Base-by-base conservation (phyloP, 2,888 invertebrate species). In the Oxytorus armatus region DNA sequence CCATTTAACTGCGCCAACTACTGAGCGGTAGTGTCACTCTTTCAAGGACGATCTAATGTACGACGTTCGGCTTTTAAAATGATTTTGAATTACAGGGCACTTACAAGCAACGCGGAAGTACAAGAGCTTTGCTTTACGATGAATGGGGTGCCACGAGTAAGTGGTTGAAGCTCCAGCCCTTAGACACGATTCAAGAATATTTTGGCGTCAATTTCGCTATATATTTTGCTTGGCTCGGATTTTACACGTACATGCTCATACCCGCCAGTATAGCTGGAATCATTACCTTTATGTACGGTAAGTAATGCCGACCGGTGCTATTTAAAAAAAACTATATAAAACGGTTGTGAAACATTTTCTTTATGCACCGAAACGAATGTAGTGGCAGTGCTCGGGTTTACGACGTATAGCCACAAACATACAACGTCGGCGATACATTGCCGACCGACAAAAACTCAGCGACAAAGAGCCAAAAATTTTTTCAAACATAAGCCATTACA, bases 151-250 rank as follows among this genome's bases (percentile, higher is more conserved):
- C 94, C 59, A 92, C 95, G 77, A 93, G 92, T 59, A 95, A 95
- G 90, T 95, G 95, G 93, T 93, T 95, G 84, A 95, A 96, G 92
- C 94, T 93, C 77, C 96, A 97, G 89, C 96, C 96, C 1, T 91
- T 96, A 76, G 96, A 96, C 89, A 94, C 95, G 82, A 94, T 97
- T 77, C 95, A 95, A 93, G 95, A 96, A 87, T 96, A 96, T 91
- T 96, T 96, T 90, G 96, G 96, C 57, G 94, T 95, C 1, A 96
- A 95, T 92, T 94, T 96, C 84, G 96, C 95, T 0, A 92, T 97
- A 75, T 97, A 97, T 91, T 97, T 96, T 92, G 95, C 96, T 11
- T 97, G 97, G 97, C 93, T 97, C 57, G 97, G 97, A 44, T 97
- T 96, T 92, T 97, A 97, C 89, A 97, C 96, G 0, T 95, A 95